Evolutionary conservation across 2,888 invertebrate species (phyloP), one percentile per base, ranked within the genome.

Genomic region (Sisyra nigra): DNA sequence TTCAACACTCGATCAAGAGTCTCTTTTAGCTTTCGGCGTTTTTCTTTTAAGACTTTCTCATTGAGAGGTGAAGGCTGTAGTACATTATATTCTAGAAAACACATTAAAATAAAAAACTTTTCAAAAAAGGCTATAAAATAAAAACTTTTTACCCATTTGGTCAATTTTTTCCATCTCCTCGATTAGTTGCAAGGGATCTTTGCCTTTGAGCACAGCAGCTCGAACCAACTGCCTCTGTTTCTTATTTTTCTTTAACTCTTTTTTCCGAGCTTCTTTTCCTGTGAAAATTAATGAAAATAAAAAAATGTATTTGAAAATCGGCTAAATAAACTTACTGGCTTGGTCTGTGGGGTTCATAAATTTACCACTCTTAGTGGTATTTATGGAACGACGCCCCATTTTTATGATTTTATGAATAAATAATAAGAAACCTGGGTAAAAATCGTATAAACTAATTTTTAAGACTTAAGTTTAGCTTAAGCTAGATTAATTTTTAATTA

Each of bases 261-360:
- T 89, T 61, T 94, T 94, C 43, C 96, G 74, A 10, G 96, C 96
- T 64, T 96, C 94, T 63, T 97, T 97, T 56, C 96, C 91, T 92
- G 55, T 44, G 18, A 49, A 47, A 37, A 24, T 31, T 37, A 43
- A 33, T 29, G 14, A 10, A 18, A 15, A n/a, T 30, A 31, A 14
- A 41, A 29, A 15, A 31, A 38, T 41, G 36, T 41, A 15, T n/a
- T 43, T 34, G 13, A 40, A 11, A 17, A 19, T 40, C 19, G 36
- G 47, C 13, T 55, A 82, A 8, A 14, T 30, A 9, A 18, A 41
- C 91, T 82, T 77, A 91, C 96, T 74, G 46, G 94, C 94, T 80
- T 96, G 96, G 65, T 98, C 97, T 4, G 97, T 97, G 33, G 97
- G 97, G 67, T 98, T 98, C 96, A 98, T 97, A 57, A 92, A 96